A percentile compares a stretch with the other conserved stretches of the same genome.
These are phyloP conservation scores for Panurus biarmicus DNA, from an alignment of 2,113 vertebrate species.

Conservation along the genomic window DNA sequence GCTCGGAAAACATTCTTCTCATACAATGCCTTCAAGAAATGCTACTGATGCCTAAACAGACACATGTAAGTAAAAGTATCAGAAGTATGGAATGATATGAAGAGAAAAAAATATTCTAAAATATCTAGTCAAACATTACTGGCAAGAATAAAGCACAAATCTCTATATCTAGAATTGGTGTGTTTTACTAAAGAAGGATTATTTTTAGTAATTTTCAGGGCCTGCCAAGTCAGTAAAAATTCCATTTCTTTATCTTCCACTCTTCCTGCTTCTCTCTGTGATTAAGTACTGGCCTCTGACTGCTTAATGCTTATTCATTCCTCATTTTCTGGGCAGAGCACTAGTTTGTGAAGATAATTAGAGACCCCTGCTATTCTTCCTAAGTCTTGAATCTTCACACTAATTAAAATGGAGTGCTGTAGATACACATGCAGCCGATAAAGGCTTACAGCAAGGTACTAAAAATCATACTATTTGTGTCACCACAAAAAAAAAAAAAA, in stretches of 20 bases:
- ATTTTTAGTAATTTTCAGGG: conserved; percentile 15
- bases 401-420: conserved; percentile 65
- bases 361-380: conserved; percentile 39
- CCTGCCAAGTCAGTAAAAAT: conserved; percentile 7
- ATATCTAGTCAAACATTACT: background rate
- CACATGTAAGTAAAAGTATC: background rate
- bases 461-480: background rate
- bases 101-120: background rate
- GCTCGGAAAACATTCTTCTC: background rate
- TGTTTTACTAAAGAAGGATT: background rate
- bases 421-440: conserved; percentile 13
- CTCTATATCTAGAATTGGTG: background rate
- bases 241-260: conserved; percentile 24
- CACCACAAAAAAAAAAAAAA: background rate
- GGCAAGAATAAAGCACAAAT: background rate
- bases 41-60: background rate
- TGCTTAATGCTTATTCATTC: conserved; percentile 52
- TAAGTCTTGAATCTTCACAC: conserved; percentile 53
- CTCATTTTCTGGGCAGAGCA: conserved; percentile 57
- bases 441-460: background rate
- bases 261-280: conserved; percentile 25
- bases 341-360: conserved; percentile 66
- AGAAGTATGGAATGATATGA: background rate
- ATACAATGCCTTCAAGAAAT: background rate
- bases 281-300: conserved; percentile 53